phyloP scores from a whole-genome alignment of 2,888 invertebrate species.

The Diachrysia chrysitis region DNA sequence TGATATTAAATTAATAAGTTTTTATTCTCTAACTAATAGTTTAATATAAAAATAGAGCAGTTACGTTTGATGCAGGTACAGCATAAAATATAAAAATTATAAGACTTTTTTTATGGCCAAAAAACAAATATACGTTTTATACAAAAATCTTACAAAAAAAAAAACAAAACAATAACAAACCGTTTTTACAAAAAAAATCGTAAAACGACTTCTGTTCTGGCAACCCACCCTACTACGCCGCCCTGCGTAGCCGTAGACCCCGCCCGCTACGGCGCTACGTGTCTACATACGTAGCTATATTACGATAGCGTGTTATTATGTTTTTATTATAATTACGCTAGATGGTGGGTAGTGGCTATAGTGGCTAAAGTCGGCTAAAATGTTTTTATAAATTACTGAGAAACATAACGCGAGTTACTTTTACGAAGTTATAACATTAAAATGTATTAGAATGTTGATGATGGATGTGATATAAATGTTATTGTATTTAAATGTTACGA shows the following conservation, averaged over 20 bases:
- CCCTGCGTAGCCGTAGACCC: slow-evolving; percentile 80
- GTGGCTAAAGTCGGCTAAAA: slow-evolving; percentile 9
- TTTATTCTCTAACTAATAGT: not conserved
- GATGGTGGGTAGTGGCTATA: slow-evolving; percentile 50
- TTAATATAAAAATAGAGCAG: not conserved
- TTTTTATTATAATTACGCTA: slow-evolving; percentile 45
- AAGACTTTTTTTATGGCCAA: not conserved
- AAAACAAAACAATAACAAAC: not conserved
- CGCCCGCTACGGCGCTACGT: slow-evolving; percentile 71
- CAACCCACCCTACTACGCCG: slow-evolving; percentile 76
- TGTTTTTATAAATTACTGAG: slow-evolving; percentile 34
- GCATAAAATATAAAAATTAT: not conserved
- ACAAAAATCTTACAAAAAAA: not conserved
- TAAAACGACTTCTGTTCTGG: slow-evolving; percentile 28
- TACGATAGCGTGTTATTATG: slow-evolving; percentile 42
- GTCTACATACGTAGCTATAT: slow-evolving; percentile 43
- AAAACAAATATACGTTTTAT: not conserved
- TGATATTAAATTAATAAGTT: not conserved
- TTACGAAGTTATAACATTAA: too few species aligned
- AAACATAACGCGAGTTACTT: too few species aligned
- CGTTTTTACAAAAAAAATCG: slow-evolving; percentile 15
- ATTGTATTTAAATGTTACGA: too few species aligned
- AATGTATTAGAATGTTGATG: too few species aligned
- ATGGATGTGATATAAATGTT: too few species aligned
- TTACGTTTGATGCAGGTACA: not conserved